phyloP scores from a whole-genome alignment of 2,797 vertebrate species.

The Bradypodion ventrale region DNA sequence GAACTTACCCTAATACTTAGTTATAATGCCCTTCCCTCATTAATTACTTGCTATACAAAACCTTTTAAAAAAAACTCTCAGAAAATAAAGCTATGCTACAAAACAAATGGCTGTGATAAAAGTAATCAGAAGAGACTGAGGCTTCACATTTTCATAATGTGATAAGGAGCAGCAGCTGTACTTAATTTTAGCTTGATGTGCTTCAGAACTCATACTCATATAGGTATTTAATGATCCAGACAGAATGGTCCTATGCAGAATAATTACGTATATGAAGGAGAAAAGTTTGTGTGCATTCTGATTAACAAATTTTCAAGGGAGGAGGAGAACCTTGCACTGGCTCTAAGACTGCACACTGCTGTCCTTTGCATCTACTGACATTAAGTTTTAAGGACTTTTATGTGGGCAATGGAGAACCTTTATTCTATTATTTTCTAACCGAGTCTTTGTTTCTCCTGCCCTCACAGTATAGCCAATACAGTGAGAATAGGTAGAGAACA shows the following conservation, averaged over 20 bases:
- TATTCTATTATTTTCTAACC: conserved; percentile 69
- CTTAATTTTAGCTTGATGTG: conserved; percentile 72
- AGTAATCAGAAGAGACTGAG: conserved; percentile 62
- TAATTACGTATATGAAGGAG: conserved; percentile 77
- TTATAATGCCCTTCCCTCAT: conserved; percentile 46
- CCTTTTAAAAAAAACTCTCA: conserved; percentile 28
- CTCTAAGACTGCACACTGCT: conserved; percentile 64
- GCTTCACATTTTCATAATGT: conserved; percentile 66
- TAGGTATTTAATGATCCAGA: conserved; percentile 78
- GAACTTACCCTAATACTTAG: conserved; percentile 22
- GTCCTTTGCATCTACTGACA: conserved; percentile 55
- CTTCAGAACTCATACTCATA: conserved; percentile 75
- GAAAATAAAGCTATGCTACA: conserved; percentile 64
- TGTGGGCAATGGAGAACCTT: conserved; percentile 34
- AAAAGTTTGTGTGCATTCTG: conserved; percentile 70
- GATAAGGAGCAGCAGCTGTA: conserved; percentile 73
- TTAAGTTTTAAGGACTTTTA: conserved; percentile 46
- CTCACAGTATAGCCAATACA: conserved; percentile 85
- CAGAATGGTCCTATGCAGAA: conserved; percentile 80
- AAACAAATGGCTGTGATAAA: conserved; percentile 71
- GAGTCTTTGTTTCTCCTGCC: conserved; percentile 73
- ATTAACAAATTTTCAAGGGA: conserved; percentile 68
- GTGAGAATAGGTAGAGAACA: conserved; percentile 84
- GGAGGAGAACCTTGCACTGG: conserved; percentile 68
- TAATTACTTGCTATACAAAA: conserved; percentile 60